phyloP scores from a whole-genome alignment of 2,113 vertebrate genomes.

The Hippoglossus stenolepis region DNA sequence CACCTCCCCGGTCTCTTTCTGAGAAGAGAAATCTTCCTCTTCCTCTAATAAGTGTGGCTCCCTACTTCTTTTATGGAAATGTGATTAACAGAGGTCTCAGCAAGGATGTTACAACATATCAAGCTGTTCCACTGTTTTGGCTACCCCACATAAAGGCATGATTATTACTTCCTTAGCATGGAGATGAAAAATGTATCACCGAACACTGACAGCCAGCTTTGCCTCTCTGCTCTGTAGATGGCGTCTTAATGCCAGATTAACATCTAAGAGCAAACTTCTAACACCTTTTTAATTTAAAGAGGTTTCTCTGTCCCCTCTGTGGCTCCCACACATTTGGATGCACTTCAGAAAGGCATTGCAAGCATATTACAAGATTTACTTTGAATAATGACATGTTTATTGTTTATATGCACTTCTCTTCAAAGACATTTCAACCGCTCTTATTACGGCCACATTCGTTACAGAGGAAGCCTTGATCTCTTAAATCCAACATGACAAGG shows the following conservation, averaged over 20 bases:
- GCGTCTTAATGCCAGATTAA: slow-evolving; percentile 72
- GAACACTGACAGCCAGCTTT: slow-evolving; percentile 44
- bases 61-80: slow-evolving; percentile 66
- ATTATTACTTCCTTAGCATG: slow-evolving; percentile 71
- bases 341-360: slow-evolving; percentile 39
- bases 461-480: slow-evolving; percentile 46
- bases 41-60: slow-evolving; percentile 59
- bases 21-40: slow-evolving; percentile 59
- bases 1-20: slow-evolving; percentile 21
- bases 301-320: slow-evolving; percentile 10
- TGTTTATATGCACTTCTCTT: slow-evolving; percentile 39
- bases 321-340: slow-evolving; percentile 45
- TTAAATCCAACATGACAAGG: slow-evolving; percentile 15
- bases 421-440: slow-evolving; percentile 45
- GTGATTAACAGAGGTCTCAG: slow-evolving; percentile 65
- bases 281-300: slow-evolving; percentile 55
- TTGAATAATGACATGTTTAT: slow-evolving; percentile 52
- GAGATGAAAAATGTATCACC: slow-evolving; percentile 53
- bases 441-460: neutral
- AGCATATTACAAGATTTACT: slow-evolving; percentile 27
- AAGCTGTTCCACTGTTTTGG: slow-evolving; percentile 66
- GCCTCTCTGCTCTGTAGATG: slow-evolving; percentile 71
- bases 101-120: slow-evolving; percentile 70
- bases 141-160: slow-evolving; percentile 65
- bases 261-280: slow-evolving; percentile 60